These are phyloP conservation scores for Drosophila nigricruria DNA, from an alignment of 2,888 invertebrate genomes.

Conservation along the genomic window DNA sequence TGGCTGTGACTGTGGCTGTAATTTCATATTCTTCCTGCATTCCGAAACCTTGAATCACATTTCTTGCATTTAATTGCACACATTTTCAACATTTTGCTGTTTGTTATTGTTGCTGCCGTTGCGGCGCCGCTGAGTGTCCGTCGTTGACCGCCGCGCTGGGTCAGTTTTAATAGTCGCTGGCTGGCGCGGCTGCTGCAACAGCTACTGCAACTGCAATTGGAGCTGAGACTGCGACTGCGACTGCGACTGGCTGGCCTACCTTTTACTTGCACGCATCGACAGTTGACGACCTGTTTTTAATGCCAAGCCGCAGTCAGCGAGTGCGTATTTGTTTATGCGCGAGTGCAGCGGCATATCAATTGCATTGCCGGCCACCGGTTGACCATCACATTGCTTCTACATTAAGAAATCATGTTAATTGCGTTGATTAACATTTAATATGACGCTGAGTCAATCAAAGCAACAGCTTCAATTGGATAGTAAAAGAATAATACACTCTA, in stretches of 20 bases:
- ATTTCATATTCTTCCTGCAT: slow-evolving; percentile 85
- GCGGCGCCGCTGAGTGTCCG: slow-evolving; percentile 67
- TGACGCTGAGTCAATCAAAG: neutral
- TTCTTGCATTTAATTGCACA: slow-evolving; percentile 77
- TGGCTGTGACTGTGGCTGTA: slow-evolving; percentile 56
- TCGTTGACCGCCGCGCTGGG: slow-evolving; percentile 78
- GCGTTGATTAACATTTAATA: slow-evolving; percentile 57
- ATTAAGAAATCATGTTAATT: slow-evolving; percentile 73
- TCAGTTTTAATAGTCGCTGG: slow-evolving; percentile 69
- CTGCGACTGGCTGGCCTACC: slow-evolving; percentile 71
- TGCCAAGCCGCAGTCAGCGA: slow-evolving; percentile 40
- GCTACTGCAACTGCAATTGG: slow-evolving; percentile 14
- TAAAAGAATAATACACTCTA: neutral
- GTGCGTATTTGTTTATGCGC: slow-evolving; percentile 55
- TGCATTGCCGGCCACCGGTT: slow-evolving; percentile 74
- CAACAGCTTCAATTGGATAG: neutral
- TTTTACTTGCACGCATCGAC: slow-evolving; percentile 71
- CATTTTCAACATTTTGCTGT: slow-evolving; percentile 42
- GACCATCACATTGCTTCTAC: slow-evolving; percentile 71
- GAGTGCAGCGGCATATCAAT: slow-evolving; percentile 40
- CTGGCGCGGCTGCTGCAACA: slow-evolving; percentile 18
- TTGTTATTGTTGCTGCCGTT: slow-evolving; percentile 2
- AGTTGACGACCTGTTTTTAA: slow-evolving; percentile 51
- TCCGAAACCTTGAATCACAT: slow-evolving; percentile 86
- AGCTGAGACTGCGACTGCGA: slow-evolving; percentile 13